phyloP scores from a whole-genome alignment of 23 tunicate genomes.

The Trididemnum miniatum region DNA sequence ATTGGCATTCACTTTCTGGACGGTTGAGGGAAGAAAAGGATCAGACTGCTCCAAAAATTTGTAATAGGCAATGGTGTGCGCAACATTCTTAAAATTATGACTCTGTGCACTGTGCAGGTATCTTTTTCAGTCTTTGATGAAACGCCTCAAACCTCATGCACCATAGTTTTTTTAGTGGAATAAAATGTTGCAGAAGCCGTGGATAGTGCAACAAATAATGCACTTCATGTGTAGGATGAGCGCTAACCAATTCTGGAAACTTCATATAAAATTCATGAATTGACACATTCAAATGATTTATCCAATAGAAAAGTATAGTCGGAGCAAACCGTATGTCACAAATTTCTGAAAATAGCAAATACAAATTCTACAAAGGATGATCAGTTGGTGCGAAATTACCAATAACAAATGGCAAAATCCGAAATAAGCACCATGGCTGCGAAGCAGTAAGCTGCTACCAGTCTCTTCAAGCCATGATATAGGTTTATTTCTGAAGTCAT shows the following conservation, averaged over 20 bases:
- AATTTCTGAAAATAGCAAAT: background rate
- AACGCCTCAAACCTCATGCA: too few relatives aligned
- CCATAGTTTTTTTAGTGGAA: too few relatives aligned
- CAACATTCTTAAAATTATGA: too few relatives aligned
- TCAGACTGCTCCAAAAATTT: too few relatives aligned
- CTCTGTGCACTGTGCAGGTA: too few relatives aligned
- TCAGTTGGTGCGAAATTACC: background rate
- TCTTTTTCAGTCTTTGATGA: too few relatives aligned
- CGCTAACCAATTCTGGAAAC: background rate
- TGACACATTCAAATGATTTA: background rate
- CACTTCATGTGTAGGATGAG: background rate
- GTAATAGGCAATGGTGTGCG: too few relatives aligned
- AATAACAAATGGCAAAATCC: background rate
- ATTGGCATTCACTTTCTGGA: too few relatives aligned
- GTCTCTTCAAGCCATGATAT: background rate
- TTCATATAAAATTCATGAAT: background rate
- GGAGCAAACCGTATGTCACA: background rate
- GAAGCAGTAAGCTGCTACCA: background rate
- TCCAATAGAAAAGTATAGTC: background rate
- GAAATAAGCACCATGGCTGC: background rate
- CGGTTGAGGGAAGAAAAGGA: too few relatives aligned
- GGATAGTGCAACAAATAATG: too few relatives aligned
- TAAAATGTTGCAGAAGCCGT: too few relatives aligned
- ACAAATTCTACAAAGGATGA: background rate
- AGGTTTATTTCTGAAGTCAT: background rate